Conservation (phyloP, 2,113 vertebrate species). For the Crocuta crocuta region DNA sequence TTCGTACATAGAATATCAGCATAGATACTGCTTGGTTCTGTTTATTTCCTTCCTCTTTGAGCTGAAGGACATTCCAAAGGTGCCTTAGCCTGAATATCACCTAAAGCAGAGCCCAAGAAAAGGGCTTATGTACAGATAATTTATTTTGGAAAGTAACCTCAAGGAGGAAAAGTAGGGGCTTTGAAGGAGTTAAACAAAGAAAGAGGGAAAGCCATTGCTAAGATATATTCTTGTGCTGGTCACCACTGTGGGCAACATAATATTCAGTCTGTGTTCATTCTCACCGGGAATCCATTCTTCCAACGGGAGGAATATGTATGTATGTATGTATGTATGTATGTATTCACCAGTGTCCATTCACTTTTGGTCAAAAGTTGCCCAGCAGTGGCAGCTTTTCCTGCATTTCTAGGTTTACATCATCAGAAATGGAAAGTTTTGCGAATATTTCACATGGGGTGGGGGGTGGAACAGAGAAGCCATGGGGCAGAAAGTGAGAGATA, state of each 20-base stretch:
- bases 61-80: background rate
- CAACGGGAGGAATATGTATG: too few relatives aligned
- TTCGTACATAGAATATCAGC: background rate
- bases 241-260: background rate
- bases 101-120: background rate
- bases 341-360: background rate
- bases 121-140: background rate
- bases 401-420: background rate
- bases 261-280: background rate
- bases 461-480: background rate
- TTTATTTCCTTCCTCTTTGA: background rate
- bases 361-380: background rate
- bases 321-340: too few relatives aligned
- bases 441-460: background rate
- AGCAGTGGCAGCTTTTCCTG: background rate
- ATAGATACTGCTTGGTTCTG: constrained; percentile 10
- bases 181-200: background rate
- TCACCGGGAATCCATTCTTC: background rate
- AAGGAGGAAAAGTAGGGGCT: background rate
- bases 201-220: background rate
- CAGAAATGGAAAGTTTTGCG: background rate
- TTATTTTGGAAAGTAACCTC: constrained; percentile 23
- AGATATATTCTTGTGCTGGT: background rate
- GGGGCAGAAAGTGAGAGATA: background rate
- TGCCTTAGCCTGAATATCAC: background rate